phyloP scores from a whole-genome alignment of 2,888 invertebrate genomes.

The Epicampocera succincta region DNA sequence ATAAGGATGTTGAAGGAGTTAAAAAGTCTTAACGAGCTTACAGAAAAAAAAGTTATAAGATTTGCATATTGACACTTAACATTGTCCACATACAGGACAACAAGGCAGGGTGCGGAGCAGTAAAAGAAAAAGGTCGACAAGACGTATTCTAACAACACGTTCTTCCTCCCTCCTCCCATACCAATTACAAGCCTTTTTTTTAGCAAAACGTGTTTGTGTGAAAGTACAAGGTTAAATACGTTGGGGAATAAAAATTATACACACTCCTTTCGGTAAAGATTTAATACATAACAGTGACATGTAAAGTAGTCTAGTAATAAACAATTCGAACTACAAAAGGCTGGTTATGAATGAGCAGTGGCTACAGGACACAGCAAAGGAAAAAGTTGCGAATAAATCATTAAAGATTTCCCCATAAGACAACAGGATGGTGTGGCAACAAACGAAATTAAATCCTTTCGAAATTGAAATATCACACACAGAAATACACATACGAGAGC shows the following conservation, averaged over 20 bases:
- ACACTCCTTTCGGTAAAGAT: constrained; percentile 43
- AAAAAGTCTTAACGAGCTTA: constrained; percentile 64
- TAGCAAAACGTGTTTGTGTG: constrained; percentile 20
- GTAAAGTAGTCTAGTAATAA: constrained; percentile 60
- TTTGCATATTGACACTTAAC: constrained; percentile 64
- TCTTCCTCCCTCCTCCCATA: background rate
- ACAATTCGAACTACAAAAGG: constrained; percentile 44
- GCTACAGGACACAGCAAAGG: constrained; percentile 55
- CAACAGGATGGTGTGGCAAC: constrained; percentile 29
- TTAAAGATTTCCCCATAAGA: constrained; percentile 75
- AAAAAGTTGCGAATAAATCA: constrained; percentile 78
- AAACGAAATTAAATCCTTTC: constrained; percentile 64
- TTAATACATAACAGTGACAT: constrained; percentile 61
- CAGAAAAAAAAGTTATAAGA: constrained; percentile 50
- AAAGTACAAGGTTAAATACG: constrained; percentile 47
- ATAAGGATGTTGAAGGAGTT: constrained; percentile 55
- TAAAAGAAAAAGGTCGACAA: constrained; percentile 32
- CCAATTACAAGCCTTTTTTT: background rate
- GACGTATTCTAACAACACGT: constrained; percentile 47
- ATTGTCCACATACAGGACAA: constrained; percentile 48
- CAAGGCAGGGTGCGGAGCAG: no score
- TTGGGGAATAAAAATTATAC: constrained; percentile 66
- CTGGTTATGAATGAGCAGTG: constrained; percentile 52
- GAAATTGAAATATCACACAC: constrained; percentile 56
- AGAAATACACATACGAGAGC: background rate